Evolutionary conservation across 2,888 invertebrate species (phyloP).

Genomic region (Cactoblastis cactorum): DNA sequence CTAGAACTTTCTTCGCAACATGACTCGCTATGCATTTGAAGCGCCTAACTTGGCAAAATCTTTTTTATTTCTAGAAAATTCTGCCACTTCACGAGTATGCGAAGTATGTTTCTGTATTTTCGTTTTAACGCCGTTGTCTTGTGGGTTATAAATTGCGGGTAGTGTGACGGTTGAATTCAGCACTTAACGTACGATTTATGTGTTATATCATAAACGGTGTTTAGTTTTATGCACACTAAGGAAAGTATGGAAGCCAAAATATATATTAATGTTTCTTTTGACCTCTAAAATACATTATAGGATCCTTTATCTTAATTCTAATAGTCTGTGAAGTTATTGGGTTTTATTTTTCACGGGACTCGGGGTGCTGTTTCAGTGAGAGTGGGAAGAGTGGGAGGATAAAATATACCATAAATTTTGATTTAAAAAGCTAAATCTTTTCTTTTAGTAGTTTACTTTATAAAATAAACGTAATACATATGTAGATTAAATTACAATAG

Average conservation of each 20-base stretch:
- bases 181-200: constrained; percentile 4
- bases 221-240: neutral
- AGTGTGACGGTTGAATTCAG: constrained; percentile 5
- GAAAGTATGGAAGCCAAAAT: neutral
- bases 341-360: too few species aligned
- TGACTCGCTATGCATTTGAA: neutral
- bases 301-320: too few species aligned
- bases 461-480: too few species aligned
- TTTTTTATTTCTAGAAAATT: constrained; percentile 8
- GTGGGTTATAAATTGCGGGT: constrained; percentile 7
- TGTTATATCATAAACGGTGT: neutral
- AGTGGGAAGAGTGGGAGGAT: too few species aligned
- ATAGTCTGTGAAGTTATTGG: too few species aligned
- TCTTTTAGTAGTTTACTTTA: too few species aligned
- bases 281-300: too few species aligned
- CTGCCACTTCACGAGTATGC: neutral
- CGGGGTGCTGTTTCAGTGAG: too few species aligned
- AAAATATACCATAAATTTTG: too few species aligned
- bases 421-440: too few species aligned
- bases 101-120: constrained; percentile 11
- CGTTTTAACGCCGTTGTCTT: constrained; percentile 5
- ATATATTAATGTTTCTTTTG: neutral
- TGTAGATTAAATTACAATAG: too few species aligned
- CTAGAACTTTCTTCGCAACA: neutral
- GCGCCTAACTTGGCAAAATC: neutral